These are phyloP conservation scores for Spinus olivaceus DNA, from an alignment of 2,797 vertebrate species.

Conservation along the genomic window DNA sequence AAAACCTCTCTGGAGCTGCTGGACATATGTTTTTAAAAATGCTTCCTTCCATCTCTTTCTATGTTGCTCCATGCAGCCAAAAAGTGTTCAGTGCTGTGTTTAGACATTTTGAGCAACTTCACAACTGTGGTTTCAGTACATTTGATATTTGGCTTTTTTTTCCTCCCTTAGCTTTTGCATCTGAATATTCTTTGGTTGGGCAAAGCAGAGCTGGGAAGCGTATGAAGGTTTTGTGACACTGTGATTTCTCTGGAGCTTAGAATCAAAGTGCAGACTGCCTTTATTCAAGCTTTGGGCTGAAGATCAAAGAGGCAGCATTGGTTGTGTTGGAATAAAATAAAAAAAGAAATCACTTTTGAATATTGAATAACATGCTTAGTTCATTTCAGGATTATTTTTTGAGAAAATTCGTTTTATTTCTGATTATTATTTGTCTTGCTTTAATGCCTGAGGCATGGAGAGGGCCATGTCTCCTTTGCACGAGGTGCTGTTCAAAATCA, in stretches of 20 bases:
- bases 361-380: background rate
- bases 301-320: slow-evolving; percentile 42
- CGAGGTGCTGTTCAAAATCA: background rate
- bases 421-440: background rate
- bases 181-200: background rate
- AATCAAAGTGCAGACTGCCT: slow-evolving; percentile 39
- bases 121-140: background rate
- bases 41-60: background rate
- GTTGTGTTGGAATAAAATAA: background rate
- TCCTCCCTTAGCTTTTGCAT: background rate
- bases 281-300: slow-evolving; percentile 32
- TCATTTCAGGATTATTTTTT: slow-evolving; percentile 2
- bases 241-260: slow-evolving; percentile 31
- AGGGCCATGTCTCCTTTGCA: background rate
- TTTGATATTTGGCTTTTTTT: background rate
- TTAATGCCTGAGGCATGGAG: background rate
- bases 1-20: background rate
- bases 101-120: background rate
- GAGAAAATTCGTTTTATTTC: background rate
- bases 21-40: background rate
- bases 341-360: background rate
- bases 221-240: background rate
- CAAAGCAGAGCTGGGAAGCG: background rate
- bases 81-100: background rate
- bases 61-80: background rate